A percentile compares a stretch with the other conserved stretches of the same genome.
Evolutionary conservation across 1,140 invertebrate genomes (phyloP).

Genomic region (Macrobrachium nipponense): DNA sequence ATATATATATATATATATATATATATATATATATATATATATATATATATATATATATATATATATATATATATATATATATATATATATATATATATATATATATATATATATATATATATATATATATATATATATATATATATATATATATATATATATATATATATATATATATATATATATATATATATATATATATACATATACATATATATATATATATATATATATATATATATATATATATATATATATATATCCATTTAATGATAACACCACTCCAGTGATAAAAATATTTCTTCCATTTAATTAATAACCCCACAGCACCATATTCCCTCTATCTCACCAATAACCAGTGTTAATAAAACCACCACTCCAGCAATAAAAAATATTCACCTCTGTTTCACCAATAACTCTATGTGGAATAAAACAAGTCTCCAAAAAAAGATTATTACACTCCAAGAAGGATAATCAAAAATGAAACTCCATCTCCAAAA

Average conservation of each 20-base stretch:
- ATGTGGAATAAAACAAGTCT: no score
- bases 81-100: neutral
- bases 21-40: conserved; percentile 1
- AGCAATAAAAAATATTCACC: no score
- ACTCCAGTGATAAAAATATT: no score
- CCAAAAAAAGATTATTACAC: no score
- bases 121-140: neutral
- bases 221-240: conserved; percentile 5
- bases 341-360: no score
- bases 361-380: no score
- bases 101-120: neutral
- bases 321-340: no score
- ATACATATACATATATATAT: neutral
- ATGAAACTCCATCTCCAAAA: no score
- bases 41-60: conserved; percentile 20
- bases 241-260: conserved; percentile 11
- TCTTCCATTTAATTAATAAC: no score
- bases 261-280: neutral
- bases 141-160: conserved; percentile 17
- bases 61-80: conserved; percentile 2
- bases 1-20: neutral
- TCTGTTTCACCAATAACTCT: no score
- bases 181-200: conserved; percentile 7
- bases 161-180: neutral
- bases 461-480: no score